Evolutionary conservation across 2,888 invertebrate genomes (phyloP), one percentile per base, ranked within the genome.

Genomic region (Nipponacmea schrenckii): DNA sequence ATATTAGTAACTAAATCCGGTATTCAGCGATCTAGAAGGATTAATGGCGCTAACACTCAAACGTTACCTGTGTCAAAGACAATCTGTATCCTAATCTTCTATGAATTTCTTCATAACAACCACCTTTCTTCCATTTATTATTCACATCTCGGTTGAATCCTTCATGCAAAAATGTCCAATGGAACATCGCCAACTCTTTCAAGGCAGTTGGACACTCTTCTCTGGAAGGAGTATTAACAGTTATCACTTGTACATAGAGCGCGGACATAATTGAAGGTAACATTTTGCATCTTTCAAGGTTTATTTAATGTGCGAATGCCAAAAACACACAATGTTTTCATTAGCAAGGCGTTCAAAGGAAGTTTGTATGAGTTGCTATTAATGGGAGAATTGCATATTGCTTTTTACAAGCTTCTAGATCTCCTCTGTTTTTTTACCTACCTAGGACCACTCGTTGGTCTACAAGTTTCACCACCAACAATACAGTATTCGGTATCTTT

Each of bases 141-240:
- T 71, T 50, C 20, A 77, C 73, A 17, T 27, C 67, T 15, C 64
- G 45, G 64, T 76, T n/a, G 56, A 64, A 76, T 8, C 17, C 69
- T 15, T 64, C 56, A 44, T 77, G 76, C 24, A 77, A 56, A 65
- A 65, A 77, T 8, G 74, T 68, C 71, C 71, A 77, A 65, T 77
- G 77, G 39, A 76, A 74, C 17, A 56, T 67, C 64, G 45, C 64
- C 72, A 77, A 67, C 68, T 77, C 77, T 14, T 56, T 20, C 45
- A 68, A 24, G 7, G 76, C 72, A 4, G 71, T 76, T 15, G 74
- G 46, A 66, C 77, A 77, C 31, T 68, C 62, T 31, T 72, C 66
- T 56, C 77, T 77, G 31, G 8, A 50, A 65, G n/a, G n/a, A 12
- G 31, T 24, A 17, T 39, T 8, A 12, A 17, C n/a, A n/a, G n/a